phyloP scores from a whole-genome alignment of 2,113 vertebrate species.

The Neogobius melanostomus region DNA sequence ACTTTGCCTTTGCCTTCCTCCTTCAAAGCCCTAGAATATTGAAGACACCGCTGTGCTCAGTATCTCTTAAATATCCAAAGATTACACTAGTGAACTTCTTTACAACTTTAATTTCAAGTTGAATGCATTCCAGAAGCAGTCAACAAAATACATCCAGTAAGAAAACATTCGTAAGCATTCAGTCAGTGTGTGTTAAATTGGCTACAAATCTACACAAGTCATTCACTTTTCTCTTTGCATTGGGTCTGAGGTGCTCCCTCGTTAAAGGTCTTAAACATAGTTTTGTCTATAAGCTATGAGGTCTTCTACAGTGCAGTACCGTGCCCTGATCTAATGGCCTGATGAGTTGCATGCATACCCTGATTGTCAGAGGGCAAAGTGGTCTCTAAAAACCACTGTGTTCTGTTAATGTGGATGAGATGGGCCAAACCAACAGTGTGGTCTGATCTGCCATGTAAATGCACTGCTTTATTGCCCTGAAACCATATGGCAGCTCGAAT shows the following conservation, averaged over 20 bases:
- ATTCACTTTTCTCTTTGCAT: conserved; percentile 58
- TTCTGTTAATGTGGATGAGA: conserved; percentile 36
- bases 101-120: conserved; percentile 62
- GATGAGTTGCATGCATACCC: conserved; percentile 45
- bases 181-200: conserved; percentile 54
- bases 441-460: conserved; percentile 40
- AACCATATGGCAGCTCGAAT: conserved; percentile 25
- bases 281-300: conserved; percentile 45
- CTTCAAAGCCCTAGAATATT: too few relatives aligned
- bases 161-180: conserved; percentile 68
- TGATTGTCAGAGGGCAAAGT: conserved; percentile 40
- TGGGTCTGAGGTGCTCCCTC: conserved; percentile 40
- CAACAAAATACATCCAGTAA: conserved; percentile 59
- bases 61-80: not conserved
- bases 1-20: too few relatives aligned
- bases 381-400: conserved; percentile 36
- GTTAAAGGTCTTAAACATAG: conserved; percentile 54
- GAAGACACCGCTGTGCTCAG: too few relatives aligned
- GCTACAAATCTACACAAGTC: conserved; percentile 55
- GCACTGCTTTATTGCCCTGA: conserved; percentile 43
- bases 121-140: conserved; percentile 60
- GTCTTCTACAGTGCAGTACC: conserved; percentile 35
- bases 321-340: conserved; percentile 44
- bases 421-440: conserved; percentile 39
- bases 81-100: not conserved